Conservation (phyloP, 2,113 vertebrate species). For the Urocynchramus pylzowi region DNA sequence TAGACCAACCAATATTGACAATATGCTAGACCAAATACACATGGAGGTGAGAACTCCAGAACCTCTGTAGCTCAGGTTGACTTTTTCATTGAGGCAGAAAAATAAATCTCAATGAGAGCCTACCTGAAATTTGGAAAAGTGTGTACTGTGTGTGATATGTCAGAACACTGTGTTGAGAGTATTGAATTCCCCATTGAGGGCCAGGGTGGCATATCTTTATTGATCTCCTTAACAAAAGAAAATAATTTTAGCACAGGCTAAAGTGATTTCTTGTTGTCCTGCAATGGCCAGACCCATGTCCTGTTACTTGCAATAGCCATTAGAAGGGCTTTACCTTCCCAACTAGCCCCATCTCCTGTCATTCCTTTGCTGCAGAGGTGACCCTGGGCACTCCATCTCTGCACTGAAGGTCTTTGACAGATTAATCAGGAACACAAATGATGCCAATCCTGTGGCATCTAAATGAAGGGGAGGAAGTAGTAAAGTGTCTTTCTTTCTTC, state of each 20-base stretch:
- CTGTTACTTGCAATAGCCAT: not conserved
- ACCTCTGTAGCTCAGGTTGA: not conserved
- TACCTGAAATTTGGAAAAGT: not conserved
- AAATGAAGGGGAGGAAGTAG: not conserved
- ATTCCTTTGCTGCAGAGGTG: not conserved
- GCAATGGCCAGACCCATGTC: not conserved
- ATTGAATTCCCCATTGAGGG: not conserved
- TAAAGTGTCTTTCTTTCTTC: not conserved
- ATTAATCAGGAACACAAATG: not conserved
- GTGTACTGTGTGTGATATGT: not conserved
- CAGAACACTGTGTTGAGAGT: not conserved
- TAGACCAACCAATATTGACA: not conserved
- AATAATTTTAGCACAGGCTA: not conserved
- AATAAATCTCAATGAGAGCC: not conserved
- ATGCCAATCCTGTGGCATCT: not conserved
- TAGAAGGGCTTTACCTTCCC: not conserved
- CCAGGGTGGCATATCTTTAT: not conserved
- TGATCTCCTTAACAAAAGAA: not conserved
- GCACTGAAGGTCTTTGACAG: not conserved
- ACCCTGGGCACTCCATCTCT: not conserved
- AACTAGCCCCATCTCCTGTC: not conserved
- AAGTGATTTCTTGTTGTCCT: not conserved
- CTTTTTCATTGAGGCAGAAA: not conserved
- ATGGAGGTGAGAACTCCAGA: not conserved
- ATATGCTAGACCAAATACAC: not conserved